Percentiles rank a stretch among this genome's conserved stretches.
phyloP scores from a whole-genome alignment of 2,113 vertebrate species.

The Myotis lucifugus region DNA sequence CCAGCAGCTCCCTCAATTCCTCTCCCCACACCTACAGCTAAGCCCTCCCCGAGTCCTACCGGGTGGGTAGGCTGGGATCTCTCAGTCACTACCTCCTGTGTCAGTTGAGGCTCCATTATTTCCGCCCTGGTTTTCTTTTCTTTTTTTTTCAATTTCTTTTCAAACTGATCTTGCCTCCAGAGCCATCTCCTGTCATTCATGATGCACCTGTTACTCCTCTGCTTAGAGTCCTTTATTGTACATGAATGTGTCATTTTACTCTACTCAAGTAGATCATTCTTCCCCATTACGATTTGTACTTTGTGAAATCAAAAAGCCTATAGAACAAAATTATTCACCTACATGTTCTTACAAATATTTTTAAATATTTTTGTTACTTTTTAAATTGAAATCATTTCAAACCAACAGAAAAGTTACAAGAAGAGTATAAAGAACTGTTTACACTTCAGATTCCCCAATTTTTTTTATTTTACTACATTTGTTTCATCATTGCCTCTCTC shows the following conservation, averaged over 20 bases:
- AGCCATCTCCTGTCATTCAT: not conserved
- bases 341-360: conserved; percentile 35
- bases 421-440: not conserved
- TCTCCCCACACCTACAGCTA: not conserved
- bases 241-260: conserved; percentile 15
- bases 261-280: not conserved
- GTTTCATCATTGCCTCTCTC: not conserved
- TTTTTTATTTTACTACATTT: not conserved
- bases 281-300: not conserved
- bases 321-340: conserved; percentile 26
- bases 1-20: not conserved
- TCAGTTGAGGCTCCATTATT: not conserved
- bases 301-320: not conserved
- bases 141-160: not conserved
- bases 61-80: not conserved
- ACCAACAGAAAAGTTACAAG: conserved; percentile 6
- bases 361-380: conserved; percentile 15
- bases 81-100: not conserved
- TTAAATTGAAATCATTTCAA: conserved; percentile 11
- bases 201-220: not conserved
- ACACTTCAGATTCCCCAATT: not conserved
- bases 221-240: not conserved
- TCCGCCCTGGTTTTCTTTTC: not conserved
- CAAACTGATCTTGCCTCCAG: not conserved
- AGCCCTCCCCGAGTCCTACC: not conserved